Percentiles rank a stretch among this genome's conserved stretches.
phyloP scores from a whole-genome alignment of 2,888 invertebrate species.

The Tyria jacobaeae region DNA sequence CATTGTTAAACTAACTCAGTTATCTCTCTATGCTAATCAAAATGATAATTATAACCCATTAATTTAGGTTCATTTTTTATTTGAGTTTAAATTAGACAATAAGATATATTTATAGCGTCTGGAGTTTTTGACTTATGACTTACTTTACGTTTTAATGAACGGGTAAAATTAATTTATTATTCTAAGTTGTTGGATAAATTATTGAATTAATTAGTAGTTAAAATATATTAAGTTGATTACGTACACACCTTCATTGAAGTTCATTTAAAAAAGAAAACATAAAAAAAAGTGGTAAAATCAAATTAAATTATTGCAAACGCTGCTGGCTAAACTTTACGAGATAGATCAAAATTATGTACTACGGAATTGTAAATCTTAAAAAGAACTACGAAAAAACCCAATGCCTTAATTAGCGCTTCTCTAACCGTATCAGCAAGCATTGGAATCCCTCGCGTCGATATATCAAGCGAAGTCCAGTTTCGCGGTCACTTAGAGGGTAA shows the following conservation, averaged over 20 bases:
- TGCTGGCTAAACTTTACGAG: no score
- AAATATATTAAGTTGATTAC: background rate
- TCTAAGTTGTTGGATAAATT: background rate
- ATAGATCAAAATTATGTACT: no score
- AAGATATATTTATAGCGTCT: background rate
- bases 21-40: constrained; percentile 35
- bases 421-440: no score
- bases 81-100: background rate
- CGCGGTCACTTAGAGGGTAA: no score
- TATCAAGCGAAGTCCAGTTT: no score
- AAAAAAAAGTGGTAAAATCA: no score
- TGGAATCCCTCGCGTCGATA: no score
- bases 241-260: background rate
- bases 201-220: background rate
- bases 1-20: constrained; percentile 27
- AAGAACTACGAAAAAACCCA: no score
- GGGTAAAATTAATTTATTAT: background rate
- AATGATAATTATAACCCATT: constrained; percentile 24
- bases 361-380: no score
- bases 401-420: no score
- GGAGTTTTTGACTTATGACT: background rate
- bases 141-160: background rate
- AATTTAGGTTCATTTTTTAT: constrained; percentile 15
- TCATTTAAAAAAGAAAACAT: no score
- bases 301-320: no score